A percentile compares a stretch with the other conserved stretches of the same genome.
Conservation (phyloP, 1,140 invertebrate species). For the Episyrphus balteatus region DNA sequence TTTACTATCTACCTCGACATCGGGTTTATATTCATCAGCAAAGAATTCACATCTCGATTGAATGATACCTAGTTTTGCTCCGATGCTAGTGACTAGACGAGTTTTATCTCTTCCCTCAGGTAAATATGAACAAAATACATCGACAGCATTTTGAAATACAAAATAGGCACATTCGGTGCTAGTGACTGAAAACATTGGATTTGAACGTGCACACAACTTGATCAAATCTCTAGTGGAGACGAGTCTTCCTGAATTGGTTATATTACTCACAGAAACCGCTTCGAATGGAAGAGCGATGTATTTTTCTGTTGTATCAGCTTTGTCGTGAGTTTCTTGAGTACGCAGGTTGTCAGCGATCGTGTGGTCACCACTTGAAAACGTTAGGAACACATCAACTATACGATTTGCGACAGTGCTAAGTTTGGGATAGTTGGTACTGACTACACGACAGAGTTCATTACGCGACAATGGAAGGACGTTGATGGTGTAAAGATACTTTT, state of each 20-base stretch:
- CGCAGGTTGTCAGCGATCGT: slow-evolving; percentile 37
- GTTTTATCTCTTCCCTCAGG: slow-evolving; percentile 47
- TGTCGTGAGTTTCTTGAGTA: slow-evolving; percentile 19
- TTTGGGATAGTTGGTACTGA: slow-evolving; percentile 57
- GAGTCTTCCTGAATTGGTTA: slow-evolving; percentile 42
- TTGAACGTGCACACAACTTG: slow-evolving; percentile 78
- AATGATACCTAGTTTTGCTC: slow-evolving; percentile 70
- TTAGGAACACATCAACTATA: slow-evolving; percentile 74
- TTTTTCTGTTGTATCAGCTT: slow-evolving; percentile 23
- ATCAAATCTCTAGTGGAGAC: slow-evolving; percentile 81
- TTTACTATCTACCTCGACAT: slow-evolving; percentile 39
- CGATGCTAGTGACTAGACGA: slow-evolving; percentile 59
- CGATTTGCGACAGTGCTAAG: slow-evolving; percentile 62
- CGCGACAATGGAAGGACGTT: slow-evolving; percentile 67
- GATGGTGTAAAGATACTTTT: slow-evolving; percentile 73
- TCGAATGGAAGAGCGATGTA: slow-evolving; percentile 27
- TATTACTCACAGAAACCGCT: slow-evolving; percentile 12
- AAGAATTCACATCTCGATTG: slow-evolving; percentile 75
- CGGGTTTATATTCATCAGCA: slow-evolving; percentile 66
- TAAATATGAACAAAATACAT: slow-evolving; percentile 67
- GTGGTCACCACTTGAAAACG: slow-evolving; percentile 63
- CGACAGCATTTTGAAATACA: slow-evolving; percentile 81
- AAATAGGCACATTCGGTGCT: slow-evolving; percentile 62
- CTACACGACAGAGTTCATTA: slow-evolving; percentile 57
- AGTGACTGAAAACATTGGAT: slow-evolving; percentile 60